Evolutionary conservation across 2,888 invertebrate species (phyloP).

Genomic region (Sarcophaga subvicina): DNA sequence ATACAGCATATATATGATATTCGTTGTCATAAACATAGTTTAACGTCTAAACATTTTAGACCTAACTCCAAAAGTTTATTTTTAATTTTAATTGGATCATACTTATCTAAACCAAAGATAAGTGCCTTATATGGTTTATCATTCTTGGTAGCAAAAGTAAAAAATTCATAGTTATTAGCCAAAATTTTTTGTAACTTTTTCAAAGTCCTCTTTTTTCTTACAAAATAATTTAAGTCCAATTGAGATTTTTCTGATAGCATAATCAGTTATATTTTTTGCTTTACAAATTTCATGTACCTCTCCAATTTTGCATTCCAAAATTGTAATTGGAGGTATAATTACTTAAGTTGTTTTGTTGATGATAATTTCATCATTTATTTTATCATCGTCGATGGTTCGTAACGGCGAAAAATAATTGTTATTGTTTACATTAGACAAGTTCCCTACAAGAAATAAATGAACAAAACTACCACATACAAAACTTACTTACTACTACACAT

Average conservation of each 20-base stretch:
- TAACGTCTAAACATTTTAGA: conserved; percentile 12
- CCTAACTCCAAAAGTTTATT: not conserved
- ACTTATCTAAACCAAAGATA: conserved; percentile 9
- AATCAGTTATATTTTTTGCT: not conserved
- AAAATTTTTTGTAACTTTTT: not conserved
- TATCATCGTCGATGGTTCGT: no score
- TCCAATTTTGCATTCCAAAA: conserved; percentile 18
- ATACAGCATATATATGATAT: conserved; percentile 16
- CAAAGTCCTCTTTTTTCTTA: not conserved
- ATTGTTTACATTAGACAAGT: no score
- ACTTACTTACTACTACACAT: no score
- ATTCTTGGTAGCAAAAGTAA: not conserved
- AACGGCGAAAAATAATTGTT: no score
- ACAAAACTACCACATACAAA: no score
- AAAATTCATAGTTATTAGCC: not conserved
- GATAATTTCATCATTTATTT: no score
- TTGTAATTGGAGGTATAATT: conserved; percentile 11
- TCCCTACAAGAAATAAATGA: no score
- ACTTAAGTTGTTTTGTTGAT: no score
- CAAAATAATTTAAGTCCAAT: conserved; percentile 26
- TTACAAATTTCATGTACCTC: conserved; percentile 15
- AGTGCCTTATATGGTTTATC: conserved; percentile 25
- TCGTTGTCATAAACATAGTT: not conserved
- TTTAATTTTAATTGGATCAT: not conserved
- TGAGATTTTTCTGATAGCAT: conserved; percentile 29